phyloP scores from a whole-genome alignment of 2,888 invertebrate species.

The Parelbella ahira region DNA sequence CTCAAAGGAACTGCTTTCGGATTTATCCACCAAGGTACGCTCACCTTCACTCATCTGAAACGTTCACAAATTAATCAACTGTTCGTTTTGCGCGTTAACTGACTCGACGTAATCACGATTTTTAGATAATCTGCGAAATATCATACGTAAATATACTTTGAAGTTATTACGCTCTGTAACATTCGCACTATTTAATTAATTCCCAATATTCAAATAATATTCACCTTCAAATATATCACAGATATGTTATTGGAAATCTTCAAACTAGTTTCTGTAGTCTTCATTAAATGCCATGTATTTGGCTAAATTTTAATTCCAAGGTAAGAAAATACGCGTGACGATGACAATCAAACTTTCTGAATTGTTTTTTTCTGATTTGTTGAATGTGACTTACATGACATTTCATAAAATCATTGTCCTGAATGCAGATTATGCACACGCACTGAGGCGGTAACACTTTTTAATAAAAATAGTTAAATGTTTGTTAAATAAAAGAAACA shows the following conservation, averaged over 20 bases:
- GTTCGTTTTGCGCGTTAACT: slow-evolving; percentile 39
- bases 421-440: too few species aligned
- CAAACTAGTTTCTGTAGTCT: slow-evolving; percentile 6
- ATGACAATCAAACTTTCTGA: slow-evolving; percentile 40
- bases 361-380: slow-evolving; percentile 19
- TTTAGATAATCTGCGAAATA: slow-evolving; percentile 5
- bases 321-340: slow-evolving; percentile 34
- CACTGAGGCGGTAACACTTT: too few species aligned
- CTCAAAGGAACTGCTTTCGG: slow-evolving; percentile 84
- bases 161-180: not conserved
- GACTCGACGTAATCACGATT: slow-evolving; percentile 29
- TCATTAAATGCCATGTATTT: slow-evolving; percentile 22
- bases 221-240: slow-evolving; percentile 15
- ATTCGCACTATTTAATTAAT: not conserved
- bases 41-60: slow-evolving; percentile 75
- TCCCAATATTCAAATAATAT: not conserved
- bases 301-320: slow-evolving; percentile 5
- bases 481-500: too few species aligned
- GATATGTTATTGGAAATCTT: not conserved
- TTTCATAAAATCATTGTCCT: too few species aligned
- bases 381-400: too few species aligned
- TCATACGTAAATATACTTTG: slow-evolving; percentile 3
- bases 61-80: slow-evolving; percentile 37
- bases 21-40: slow-evolving; percentile 76
- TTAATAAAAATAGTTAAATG: too few species aligned